These are phyloP conservation scores for Gobio occitaniae DNA, from an alignment of 2,797 vertebrate genomes.

Conservation along the genomic window DNA sequence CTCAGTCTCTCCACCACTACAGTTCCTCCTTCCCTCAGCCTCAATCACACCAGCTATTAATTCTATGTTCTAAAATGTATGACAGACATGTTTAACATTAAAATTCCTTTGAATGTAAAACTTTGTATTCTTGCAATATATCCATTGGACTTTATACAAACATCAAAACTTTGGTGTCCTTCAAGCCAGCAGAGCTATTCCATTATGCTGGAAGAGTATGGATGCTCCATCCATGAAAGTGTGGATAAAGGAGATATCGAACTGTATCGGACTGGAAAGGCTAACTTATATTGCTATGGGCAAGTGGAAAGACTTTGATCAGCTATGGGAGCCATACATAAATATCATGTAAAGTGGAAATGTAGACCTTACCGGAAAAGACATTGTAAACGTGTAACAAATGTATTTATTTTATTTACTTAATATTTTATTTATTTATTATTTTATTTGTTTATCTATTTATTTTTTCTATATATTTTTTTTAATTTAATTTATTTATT, in stretches of 20 bases:
- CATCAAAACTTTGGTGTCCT: too few relatives aligned
- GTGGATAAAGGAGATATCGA: conserved; percentile 38
- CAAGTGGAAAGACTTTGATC: neutral
- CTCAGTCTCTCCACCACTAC: too few relatives aligned
- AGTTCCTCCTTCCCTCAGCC: too few relatives aligned
- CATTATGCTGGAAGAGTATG: conserved; percentile 6
- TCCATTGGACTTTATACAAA: neutral
- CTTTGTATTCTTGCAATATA: neutral
- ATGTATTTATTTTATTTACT: too few relatives aligned
- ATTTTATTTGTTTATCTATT: too few relatives aligned
- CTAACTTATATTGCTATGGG: conserved; percentile 31
- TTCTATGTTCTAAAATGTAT: too few relatives aligned
- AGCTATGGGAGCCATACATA: conserved; percentile 14
- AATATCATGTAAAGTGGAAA: neutral
- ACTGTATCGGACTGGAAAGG: conserved; percentile 29
- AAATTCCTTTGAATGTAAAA: neutral
- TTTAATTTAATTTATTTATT: too few relatives aligned
- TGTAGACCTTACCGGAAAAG: neutral
- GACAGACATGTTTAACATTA: too few relatives aligned
- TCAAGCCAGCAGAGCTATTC: conserved; percentile 26
- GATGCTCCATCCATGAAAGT: conserved; percentile 21
- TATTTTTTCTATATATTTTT: too few relatives aligned
- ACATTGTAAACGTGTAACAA: neutral
- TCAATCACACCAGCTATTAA: too few relatives aligned
- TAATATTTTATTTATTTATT: too few relatives aligned